A percentile compares a stretch with the other conserved stretches of the same genome.
These are phyloP conservation scores for Silurus lanzhouensis DNA, from an alignment of 2,797 vertebrate genomes.

Conservation along the genomic window DNA sequence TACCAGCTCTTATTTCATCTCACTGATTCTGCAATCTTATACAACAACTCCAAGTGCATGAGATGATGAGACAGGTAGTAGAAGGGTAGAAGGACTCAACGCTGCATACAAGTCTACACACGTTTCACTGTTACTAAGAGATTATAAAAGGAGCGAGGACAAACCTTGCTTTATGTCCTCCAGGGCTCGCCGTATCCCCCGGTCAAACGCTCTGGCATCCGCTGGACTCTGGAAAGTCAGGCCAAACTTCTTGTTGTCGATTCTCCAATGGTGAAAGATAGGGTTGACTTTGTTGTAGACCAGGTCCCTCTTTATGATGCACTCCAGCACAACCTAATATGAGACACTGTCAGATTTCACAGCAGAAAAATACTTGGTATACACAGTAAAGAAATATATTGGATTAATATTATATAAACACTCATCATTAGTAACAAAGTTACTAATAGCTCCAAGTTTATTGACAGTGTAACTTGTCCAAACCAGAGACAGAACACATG, in stretches of 20 bases:
- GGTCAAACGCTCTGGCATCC: slow-evolving; percentile 94
- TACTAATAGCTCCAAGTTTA: background rate
- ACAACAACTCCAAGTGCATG: background rate
- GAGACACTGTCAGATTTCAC: background rate
- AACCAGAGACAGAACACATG: slow-evolving; percentile 16
- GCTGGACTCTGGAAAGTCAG: slow-evolving; percentile 98
- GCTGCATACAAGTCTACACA: background rate
- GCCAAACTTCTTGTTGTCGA: slow-evolving; percentile 97
- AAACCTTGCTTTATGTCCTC: slow-evolving; percentile 95
- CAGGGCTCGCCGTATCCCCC: slow-evolving; percentile 92
- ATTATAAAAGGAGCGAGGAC: slow-evolving; percentile 15
- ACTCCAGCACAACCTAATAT: slow-evolving; percentile 94
- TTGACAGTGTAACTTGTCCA: background rate
- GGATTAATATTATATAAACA: slow-evolving; percentile 4
- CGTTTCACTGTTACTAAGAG: background rate
- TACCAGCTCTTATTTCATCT: background rate
- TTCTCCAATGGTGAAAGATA: slow-evolving; percentile 99
- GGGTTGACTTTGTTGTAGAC: slow-evolving; percentile 98
- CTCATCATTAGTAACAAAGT: background rate
- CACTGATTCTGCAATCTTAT: background rate
- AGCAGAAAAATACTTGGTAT: background rate
- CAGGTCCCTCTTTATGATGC: slow-evolving; percentile 91
- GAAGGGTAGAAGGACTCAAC: background rate
- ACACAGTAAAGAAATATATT: background rate
- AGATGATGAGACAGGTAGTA: background rate